phyloP scores from a whole-genome alignment of 2,113 vertebrate species.

The Hucho hucho region DNA sequence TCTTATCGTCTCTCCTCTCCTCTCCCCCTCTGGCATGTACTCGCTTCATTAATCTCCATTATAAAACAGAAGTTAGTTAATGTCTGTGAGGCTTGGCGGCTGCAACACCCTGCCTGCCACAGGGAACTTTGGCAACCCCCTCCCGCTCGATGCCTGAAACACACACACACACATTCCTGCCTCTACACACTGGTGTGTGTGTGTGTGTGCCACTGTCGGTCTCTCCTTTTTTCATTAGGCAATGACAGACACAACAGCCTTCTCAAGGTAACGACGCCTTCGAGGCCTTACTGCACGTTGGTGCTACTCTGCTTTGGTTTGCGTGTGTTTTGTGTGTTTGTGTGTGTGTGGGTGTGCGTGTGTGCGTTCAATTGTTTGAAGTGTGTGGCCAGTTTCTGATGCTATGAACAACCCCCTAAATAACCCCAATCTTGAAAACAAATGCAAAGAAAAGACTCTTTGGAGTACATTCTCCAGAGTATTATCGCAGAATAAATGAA shows the following conservation, averaged over 20 bases:
- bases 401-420: slow-evolving; percentile 16
- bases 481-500: background rate
- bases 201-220: slow-evolving; percentile 30
- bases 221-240: slow-evolving; percentile 63
- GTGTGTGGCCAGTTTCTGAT: slow-evolving; percentile 24
- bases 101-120: slow-evolving; percentile 55
- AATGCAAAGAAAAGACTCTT: background rate
- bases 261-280: slow-evolving; percentile 60
- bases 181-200: too few species aligned
- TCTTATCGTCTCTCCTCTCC: background rate
- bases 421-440: background rate
- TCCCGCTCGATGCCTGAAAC: slow-evolving; percentile 17
- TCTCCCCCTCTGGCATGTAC: slow-evolving; percentile 35
- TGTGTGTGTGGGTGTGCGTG: background rate
- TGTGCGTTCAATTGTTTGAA: background rate
- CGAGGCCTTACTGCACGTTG: slow-evolving; percentile 45
- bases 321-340: slow-evolving; percentile 24
- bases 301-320: slow-evolving; percentile 19
- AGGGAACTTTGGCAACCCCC: slow-evolving; percentile 47
- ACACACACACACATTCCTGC: slow-evolving; percentile 12
- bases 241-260: slow-evolving; percentile 66
- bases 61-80: slow-evolving; percentile 80
- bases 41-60: slow-evolving; percentile 80
- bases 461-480: slow-evolving; percentile 1
- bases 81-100: slow-evolving; percentile 68